Evolutionary conservation across 2,888 invertebrate genomes (phyloP).

Genomic region (Amaurobius ferox): DNA sequence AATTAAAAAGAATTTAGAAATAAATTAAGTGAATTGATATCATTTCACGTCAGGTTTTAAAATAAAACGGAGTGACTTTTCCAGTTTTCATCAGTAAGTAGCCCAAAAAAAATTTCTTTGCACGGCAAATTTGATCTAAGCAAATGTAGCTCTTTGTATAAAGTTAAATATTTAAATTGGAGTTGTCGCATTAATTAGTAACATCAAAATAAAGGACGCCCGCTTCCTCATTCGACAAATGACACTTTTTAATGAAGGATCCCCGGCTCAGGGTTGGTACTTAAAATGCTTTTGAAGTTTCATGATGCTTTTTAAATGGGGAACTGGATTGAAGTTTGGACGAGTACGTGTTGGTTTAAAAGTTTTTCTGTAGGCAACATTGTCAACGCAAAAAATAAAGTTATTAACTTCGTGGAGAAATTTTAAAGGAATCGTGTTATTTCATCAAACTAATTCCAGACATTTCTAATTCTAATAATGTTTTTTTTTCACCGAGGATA

Average conservation of each 20-base stretch:
- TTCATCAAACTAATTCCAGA: too few relatives aligned
- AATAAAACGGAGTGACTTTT: constrained; percentile 56
- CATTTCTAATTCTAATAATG: too few relatives aligned
- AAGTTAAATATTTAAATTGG: constrained; percentile 71
- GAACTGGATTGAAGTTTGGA: background rate
- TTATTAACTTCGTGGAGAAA: background rate
- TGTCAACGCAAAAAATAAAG: background rate
- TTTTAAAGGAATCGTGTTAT: background rate
- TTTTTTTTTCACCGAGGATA: too few relatives aligned
- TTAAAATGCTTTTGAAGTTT: constrained; percentile 63
- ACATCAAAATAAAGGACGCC: constrained; percentile 55
- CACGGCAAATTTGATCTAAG: constrained; percentile 57
- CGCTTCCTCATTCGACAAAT: constrained; percentile 29
- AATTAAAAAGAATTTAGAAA: constrained; percentile 63
- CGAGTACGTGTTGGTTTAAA: background rate
- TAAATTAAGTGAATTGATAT: constrained; percentile 68
- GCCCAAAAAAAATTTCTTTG: constrained; percentile 31
- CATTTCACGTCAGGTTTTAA: constrained; percentile 51
- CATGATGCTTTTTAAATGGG: constrained; percentile 30
- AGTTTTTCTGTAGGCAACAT: background rate
- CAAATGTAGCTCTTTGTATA: constrained; percentile 67
- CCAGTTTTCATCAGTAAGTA: constrained; percentile 60
- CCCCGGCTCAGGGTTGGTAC: constrained; percentile 36
- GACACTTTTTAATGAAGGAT: constrained; percentile 69
- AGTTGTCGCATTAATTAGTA: constrained; percentile 66